Base-by-base conservation (phyloP, 1,140 invertebrate genomes). In the Panagrolaimus sp. region DNA sequence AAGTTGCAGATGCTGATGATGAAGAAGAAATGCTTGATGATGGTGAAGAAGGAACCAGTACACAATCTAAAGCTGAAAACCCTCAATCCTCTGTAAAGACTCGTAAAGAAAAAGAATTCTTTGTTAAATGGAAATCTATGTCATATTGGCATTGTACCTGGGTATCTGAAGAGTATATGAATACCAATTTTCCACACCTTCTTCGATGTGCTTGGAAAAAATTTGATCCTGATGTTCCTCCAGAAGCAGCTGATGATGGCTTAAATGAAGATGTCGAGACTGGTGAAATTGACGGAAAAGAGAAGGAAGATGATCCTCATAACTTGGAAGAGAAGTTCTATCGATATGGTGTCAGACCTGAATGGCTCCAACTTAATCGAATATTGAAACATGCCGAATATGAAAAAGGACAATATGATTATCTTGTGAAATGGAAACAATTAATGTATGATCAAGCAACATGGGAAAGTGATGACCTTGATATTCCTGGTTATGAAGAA, bases 141-240 rank as follows among this genome's bases (percentile, higher is more conserved):
- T 97, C 93, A 0, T 97, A 98, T 82, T 99, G 96, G 96, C 92
- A 98, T 80, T 98, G 95, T 81, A 89, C 89, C 69, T 99, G 96
- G 96, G 90, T 98, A n/a, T 89, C 90, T 1, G 96, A 99, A 85
- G 83, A 94, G 24, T 89, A 92, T 87, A 85, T 99, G 80, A 96
- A 99, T 78, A 94, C 98, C 2, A 94, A 94, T 84, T 95, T 98
- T 86, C 91, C 94, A 0, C 87, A 94, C 28, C 91, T 96, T 89
- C 90, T 93, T 73, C 88, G 94, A 48, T 92, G 91, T 84, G 98
- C 96, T 85, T 92, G 90, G 76, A 89, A 94, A 43, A 97, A 97
- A 83, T 95, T 90, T 79, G 96, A 99, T 79, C 94, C 96, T 88
- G 95, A 98, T 75, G 95, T 97, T 81, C 95, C 96, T 1, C 96